phyloP scores from a whole-genome alignment of 2,888 invertebrate genomes.

The Eudasyphora cyanicolor region DNA sequence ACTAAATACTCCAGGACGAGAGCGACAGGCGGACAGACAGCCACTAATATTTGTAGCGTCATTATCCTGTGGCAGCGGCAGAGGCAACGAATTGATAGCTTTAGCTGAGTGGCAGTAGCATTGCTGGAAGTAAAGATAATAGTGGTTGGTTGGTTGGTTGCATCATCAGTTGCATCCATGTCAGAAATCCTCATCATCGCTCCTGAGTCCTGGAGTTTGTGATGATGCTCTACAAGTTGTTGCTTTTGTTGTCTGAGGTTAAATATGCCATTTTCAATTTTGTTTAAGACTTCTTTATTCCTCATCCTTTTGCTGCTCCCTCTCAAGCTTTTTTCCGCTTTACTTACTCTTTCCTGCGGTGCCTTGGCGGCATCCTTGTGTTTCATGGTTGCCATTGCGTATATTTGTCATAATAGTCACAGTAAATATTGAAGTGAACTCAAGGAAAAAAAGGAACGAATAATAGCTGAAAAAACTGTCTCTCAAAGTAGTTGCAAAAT shows the following conservation, averaged over 20 bases:
- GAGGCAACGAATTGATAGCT: not conserved
- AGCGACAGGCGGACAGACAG: no score
- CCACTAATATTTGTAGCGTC: not conserved
- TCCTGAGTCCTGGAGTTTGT: conserved; percentile 29
- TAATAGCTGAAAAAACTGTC: conserved; percentile 42
- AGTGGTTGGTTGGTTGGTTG: not conserved
- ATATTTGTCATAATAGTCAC: conserved; percentile 61
- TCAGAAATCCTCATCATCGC: not conserved
- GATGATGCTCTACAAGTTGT: conserved; percentile 18
- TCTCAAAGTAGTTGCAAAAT: conserved; percentile 45
- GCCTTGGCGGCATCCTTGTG: no score
- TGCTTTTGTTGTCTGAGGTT: conserved; percentile 36
- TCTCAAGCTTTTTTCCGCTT: not conserved
- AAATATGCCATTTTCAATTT: conserved; percentile 61
- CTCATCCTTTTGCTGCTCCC: not conserved
- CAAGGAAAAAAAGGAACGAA: no score
- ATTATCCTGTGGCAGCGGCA: not conserved
- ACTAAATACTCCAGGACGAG: conserved; percentile 35
- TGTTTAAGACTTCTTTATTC: conserved; percentile 29
- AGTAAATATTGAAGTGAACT: conserved; percentile 42
- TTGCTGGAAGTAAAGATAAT: not conserved
- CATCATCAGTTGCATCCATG: not conserved
- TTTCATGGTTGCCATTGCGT: conserved; percentile 28
- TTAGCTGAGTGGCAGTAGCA: not conserved
- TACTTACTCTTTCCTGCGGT: conserved; percentile 16